Evolutionary conservation across 2,888 invertebrate genomes (phyloP), one percentile per base, ranked within the genome.

Genomic region (Andrena praecox): DNA sequence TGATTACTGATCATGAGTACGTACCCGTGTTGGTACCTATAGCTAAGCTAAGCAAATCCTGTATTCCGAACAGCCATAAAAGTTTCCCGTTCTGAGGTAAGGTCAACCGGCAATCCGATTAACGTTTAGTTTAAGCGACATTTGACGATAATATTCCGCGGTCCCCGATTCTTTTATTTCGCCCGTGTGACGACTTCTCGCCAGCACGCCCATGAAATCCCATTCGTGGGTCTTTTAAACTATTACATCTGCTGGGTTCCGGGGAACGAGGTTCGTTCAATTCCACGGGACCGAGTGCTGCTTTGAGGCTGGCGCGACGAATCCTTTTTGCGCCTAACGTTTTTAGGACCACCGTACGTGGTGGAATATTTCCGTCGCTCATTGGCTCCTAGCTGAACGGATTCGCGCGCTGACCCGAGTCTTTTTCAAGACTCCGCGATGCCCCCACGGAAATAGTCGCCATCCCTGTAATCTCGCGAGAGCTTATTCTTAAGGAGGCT

Each of bases 1-100:
- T 94, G 93, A 94, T 94, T 93, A 94, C 93, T 92, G 93, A 94
- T 94, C 93, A 93, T 93, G 93, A 94, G 93, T 91, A 91, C 90
- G 91, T 92, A 90, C 89, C 88, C 89, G 91, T 91, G 90, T 91
- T 91, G 88, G 88, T 90, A 89, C 87, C 91, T 91, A 91, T 89
- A 90, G 90, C 91, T 90, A 88, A 91, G 90, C 91, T 90, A 91
- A 91, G 91, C 91, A 91, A 91, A 91, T 92, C 91, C 89, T 84
- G 89, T 90, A 89, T 89, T 90, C 86, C 86, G 89, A 90, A 91
- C 90, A 90, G 90, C 91, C 91, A 89, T 91, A 91, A 92, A 92
- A 92, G 92, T 92, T 92, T 92, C 89, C 83, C 90, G 91, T 91
- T 88, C 89, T 85, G 89, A 89, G 90, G 87, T 91, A 89, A 89